Base-by-base conservation (phyloP, 1,140 invertebrate species). In the Formica exsecta region DNA sequence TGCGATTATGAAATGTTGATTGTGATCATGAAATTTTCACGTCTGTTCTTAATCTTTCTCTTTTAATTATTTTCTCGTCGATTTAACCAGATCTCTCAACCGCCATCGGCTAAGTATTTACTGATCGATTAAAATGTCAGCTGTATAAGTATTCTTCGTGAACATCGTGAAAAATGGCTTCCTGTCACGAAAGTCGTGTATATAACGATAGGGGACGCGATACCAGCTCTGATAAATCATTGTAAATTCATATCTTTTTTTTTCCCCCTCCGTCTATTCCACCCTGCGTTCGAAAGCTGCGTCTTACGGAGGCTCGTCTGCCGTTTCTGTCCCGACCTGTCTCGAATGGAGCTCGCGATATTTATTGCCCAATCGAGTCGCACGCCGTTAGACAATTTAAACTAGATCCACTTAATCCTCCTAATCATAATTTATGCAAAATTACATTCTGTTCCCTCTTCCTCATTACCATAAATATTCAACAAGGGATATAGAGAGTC, bases 91-190 rank as follows among this genome's bases (percentile, higher is more conserved):
- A 48, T 61, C 65, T 61, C 65, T 65, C 65, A 77, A 77, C 48
- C 64, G 51, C 48, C 73, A 44, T 76, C 61, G n/a, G 76, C 48
- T 83, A 81, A 85, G 86, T 90, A 93, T 93, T 92, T 92, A 92
- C 89, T 88, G 90, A 93, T 93, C 92, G 92, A 93, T 93, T 93
- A 93, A 93, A 93, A 91, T 89, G 89, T 92, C 91, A 88, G 84
- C 77, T 86, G 88, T 91, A 92, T 90, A 92, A 92, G 92, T 93
- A 93, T 93, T 92, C 92, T 87, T 92, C 87, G 88, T 80, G 91
- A 79, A 83, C 66, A 57, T 86, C 83, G 76, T 92, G 91, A 94
- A 93, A 94, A 93, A 93, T 93, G 91, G 91, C 83, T 90, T 88
- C 65, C 90, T 89, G 91, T 93, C 93, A 93, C 93, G 93, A 84